Percentiles rank a stretch among this genome's conserved stretches.
Conservation (phyloP, 2,888 invertebrate genomes). For the Melieria picta region DNA sequence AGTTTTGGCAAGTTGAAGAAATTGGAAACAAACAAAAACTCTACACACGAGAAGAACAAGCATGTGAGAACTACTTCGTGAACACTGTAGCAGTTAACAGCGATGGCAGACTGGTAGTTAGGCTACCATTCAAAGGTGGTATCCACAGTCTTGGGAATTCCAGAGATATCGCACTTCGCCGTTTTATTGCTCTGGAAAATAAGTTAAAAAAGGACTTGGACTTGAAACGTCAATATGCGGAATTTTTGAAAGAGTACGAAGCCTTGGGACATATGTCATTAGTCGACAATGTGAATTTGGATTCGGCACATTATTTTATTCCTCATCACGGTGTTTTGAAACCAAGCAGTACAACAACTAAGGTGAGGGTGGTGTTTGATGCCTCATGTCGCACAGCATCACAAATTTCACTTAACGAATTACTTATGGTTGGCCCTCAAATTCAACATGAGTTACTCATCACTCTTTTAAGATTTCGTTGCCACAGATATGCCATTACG, state of each 20-base stretch:
- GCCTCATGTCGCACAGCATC: slow-evolving; percentile 35
- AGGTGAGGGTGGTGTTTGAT: slow-evolving; percentile 39
- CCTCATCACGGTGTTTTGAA: slow-evolving; percentile 40
- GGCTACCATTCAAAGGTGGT: slow-evolving; percentile 30
- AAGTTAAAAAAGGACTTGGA: slow-evolving; percentile 29
- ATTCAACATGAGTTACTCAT: slow-evolving; percentile 34
- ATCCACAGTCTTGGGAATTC: slow-evolving; percentile 35
- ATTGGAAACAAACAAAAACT: slow-evolving; percentile 22
- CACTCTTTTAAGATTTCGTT: slow-evolving; percentile 33
- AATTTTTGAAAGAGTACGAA: slow-evolving; percentile 34
- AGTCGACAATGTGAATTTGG: slow-evolving; percentile 1
- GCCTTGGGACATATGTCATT: slow-evolving; percentile 32
- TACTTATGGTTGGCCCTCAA: slow-evolving; percentile 32
- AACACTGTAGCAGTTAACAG: slow-evolving; percentile 20
- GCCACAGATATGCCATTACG: slow-evolving; percentile 28
- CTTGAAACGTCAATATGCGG: slow-evolving; percentile 29
- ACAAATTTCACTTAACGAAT: slow-evolving; percentile 33
- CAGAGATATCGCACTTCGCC: slow-evolving; percentile 30
- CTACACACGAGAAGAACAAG: slow-evolving; percentile 23
- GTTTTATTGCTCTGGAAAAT: slow-evolving; percentile 38
- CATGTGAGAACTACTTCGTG: slow-evolving; percentile 40
- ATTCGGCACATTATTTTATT: slow-evolving; percentile 34
- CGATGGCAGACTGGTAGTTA: slow-evolving; percentile 35
- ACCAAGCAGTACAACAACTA: slow-evolving; percentile 32
- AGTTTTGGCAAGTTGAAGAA: slow-evolving; percentile 20